Conservation (phyloP, 2,888 invertebrate species). For the Oxyteleia sp. region DNA sequence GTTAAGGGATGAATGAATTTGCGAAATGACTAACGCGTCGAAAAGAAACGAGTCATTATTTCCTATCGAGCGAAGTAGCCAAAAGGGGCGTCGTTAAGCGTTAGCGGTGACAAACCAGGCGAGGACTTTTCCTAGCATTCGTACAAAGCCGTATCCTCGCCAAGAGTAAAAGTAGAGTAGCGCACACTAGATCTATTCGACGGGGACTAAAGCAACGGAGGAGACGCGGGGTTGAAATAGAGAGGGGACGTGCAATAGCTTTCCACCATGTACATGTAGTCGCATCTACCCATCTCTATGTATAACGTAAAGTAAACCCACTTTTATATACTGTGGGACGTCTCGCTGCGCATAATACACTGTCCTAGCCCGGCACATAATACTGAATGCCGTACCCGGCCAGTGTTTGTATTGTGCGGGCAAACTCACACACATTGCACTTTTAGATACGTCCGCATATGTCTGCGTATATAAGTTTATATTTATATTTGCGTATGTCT, state of each 20-base stretch:
- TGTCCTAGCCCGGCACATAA: slow-evolving; percentile 79
- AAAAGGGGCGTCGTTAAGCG: slow-evolving; percentile 52
- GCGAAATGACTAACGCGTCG: neutral
- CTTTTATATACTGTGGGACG: slow-evolving; percentile 82
- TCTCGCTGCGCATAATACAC: slow-evolving; percentile 81
- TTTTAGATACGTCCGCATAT: slow-evolving; percentile 52
- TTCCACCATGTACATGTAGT: too few species aligned
- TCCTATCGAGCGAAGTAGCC: slow-evolving; percentile 16
- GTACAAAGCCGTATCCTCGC: slow-evolving; percentile 51
- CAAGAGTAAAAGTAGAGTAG: slow-evolving; percentile 69
- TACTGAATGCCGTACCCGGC: slow-evolving; percentile 77
- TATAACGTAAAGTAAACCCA: slow-evolving; percentile 84
- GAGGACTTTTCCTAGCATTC: slow-evolving; percentile 54
- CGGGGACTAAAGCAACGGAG: slow-evolving; percentile 52
- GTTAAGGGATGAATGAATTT: too few species aligned
- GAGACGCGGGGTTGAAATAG: slow-evolving; percentile 52
- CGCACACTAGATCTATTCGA: slow-evolving; percentile 64
- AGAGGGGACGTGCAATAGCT: too few species aligned
- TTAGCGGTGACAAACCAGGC: slow-evolving; percentile 31
- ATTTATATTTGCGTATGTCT: slow-evolving; percentile 42
- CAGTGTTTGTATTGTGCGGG: slow-evolving; percentile 69
- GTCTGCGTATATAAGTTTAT: slow-evolving; percentile 41
- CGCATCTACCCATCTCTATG: slow-evolving; percentile 75
- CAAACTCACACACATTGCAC: slow-evolving; percentile 51
- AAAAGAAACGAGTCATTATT: slow-evolving; percentile 8